Evolutionary conservation across 2,888 invertebrate species (phyloP), one percentile per base, ranked within the genome.

Genomic region (Idaea straminata): DNA sequence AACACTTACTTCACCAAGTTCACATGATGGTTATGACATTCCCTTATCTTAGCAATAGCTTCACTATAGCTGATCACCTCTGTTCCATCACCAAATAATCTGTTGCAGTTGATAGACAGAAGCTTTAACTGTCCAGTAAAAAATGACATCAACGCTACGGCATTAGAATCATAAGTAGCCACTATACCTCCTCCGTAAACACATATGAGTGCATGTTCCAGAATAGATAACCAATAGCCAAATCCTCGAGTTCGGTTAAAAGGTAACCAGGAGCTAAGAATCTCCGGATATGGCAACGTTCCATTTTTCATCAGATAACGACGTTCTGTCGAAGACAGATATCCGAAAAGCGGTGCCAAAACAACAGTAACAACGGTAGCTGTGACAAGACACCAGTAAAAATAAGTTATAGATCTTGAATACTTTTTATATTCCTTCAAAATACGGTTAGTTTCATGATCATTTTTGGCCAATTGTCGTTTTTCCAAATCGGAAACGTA

Each of bases 241-340:
- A 71, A 65, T 0, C 88, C 86, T 66, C 72, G 75, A 0, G 84
- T 76, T 68, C 79, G 86, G 64, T 91, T 83, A 65, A 88, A 87
- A 3, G 90, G 91, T 3, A 83, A 70, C 90, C 90, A 91, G 3
- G 90, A 88, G 62, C 90, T 91, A 76, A 91, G 79, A 64, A 91
- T 87, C 75, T 91, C 89, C 59, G 91, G 90, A 75, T 86, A 88
- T 2, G 84, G 76, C 5, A 67, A 34, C 4, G 80, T 75, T 1
- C 82, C 85, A 68, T 87, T 85, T 34, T 63, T 77, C 1, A 84
- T 79, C 3, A 74, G 66, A 15, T 72, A 72, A 25, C 79, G 75
- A 34, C 72, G 67, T 3, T 77, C 75, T 4, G 75, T 25, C 2
- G 86, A 83, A 0, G 86, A 78, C n/a, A 84, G 64, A 65, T 76